Evolutionary conservation across 2,888 invertebrate genomes (phyloP).

Genomic region (Bursaphelenchus okinawaensis): DNA sequence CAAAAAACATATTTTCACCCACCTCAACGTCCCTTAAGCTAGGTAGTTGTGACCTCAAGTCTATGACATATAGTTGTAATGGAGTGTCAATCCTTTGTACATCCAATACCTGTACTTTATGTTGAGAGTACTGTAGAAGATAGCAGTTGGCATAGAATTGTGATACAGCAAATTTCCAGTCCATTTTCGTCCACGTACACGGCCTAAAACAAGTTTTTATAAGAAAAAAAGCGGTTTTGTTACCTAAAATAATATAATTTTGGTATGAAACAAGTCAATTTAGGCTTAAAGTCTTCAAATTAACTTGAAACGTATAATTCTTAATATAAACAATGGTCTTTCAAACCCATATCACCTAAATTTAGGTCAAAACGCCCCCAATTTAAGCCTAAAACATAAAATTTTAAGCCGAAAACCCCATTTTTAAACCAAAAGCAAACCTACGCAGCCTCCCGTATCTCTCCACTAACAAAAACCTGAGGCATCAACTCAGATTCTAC

Average conservation of each 20-base stretch:
- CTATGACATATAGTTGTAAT: neutral
- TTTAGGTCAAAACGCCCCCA: no score
- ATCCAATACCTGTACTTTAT: neutral
- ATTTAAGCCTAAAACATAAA: no score
- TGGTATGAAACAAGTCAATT: no score
- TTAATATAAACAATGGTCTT: no score
- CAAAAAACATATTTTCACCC: neutral
- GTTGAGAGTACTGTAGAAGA: neutral
- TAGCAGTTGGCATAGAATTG: neutral
- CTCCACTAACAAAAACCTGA: conserved; percentile 7
- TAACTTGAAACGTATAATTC: no score
- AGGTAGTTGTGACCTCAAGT: conserved; percentile 1
- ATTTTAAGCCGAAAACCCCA: no score
- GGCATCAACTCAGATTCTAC: neutral
- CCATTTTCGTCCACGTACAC: neutral
- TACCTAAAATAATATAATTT: no score
- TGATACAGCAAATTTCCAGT: neutral
- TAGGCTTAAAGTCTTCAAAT: no score
- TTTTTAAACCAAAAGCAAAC: no score
- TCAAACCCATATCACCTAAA: no score
- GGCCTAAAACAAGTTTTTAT: neutral
- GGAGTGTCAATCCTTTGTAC: neutral
- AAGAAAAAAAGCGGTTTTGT: no score
- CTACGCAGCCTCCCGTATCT: neutral
- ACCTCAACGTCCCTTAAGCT: neutral